Evolutionary conservation across 2,888 invertebrate genomes (phyloP), one percentile per base, ranked within the genome.

Genomic region (Frankliniella fusca): DNA sequence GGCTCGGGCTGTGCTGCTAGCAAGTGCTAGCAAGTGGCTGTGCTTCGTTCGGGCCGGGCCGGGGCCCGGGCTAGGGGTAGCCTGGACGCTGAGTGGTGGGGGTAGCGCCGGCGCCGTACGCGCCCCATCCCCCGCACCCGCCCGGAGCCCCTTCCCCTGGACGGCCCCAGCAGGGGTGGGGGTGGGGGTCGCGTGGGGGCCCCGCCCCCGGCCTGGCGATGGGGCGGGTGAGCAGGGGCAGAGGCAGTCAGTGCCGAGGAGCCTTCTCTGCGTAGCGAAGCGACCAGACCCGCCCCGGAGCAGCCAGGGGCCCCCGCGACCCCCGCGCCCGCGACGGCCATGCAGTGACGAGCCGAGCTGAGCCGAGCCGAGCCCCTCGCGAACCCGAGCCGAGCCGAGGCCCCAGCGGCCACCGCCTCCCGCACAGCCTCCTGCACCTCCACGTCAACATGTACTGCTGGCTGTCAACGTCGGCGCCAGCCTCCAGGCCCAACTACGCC

Each of bases 381-480:
- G 61, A 38, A 61, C 15, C 54, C 54, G 54, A 54, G 54, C 54
- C 54, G 54, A 54, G 54, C 54, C 54, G 54, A 38, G 54, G 20
- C 54, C 15, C 54, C 15, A 11, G 54, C 70, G 12, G 0, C 70
- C 70, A n/a, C 70, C 23, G 20, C 65, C 65, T 54, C n/a, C n/a
- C n/a, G n/a, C n/a, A 38, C 11, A 54, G 54, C 23, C 70, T 61
- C 79, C 15, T 81, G 49, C 79, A 20, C 80, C 48, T 81, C 82
- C 50, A 85, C 85, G 83, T 83, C 85, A 86, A 83, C 85, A 86
- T 87, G 86, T 86, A 87, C 84, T 86, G 87, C 85, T 87, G 87
- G 87, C 84, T 87, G 81, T 86, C 86, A 83, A 85, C 86, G 76
- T 86, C 86, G 84, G 86, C 87, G 84, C 86, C 86, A 82, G 86